Evolutionary conservation across 2,113 vertebrate genomes (phyloP).

Genomic region (Nothocercus nigrocapillus): DNA sequence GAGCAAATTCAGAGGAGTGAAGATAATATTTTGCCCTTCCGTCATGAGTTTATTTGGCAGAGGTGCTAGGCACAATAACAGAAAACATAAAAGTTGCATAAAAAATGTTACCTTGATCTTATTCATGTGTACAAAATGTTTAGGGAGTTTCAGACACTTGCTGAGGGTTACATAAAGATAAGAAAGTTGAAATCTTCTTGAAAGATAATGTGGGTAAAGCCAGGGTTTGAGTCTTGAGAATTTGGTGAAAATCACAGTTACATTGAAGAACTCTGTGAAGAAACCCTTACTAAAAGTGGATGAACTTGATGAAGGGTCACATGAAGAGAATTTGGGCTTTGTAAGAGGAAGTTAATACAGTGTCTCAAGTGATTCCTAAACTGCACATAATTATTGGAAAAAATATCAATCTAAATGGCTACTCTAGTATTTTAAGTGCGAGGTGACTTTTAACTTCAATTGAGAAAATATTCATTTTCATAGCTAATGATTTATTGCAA

Average conservation of each 20-base stretch:
- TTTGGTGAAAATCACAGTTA: slow-evolving; percentile 6
- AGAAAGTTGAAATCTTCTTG: slow-evolving; percentile 4
- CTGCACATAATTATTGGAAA: neutral
- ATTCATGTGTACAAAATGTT: slow-evolving; percentile 31
- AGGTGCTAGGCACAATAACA: slow-evolving; percentile 3
- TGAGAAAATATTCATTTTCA: neutral
- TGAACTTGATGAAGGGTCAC: neutral
- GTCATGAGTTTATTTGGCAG: neutral
- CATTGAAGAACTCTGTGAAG: neutral
- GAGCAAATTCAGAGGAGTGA: neutral
- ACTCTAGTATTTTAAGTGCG: neutral
- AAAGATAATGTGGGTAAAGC: neutral
- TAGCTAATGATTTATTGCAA: neutral
- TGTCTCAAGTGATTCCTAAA: neutral
- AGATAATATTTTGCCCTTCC: neutral
- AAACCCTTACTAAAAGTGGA: neutral
- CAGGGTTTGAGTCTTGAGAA: neutral
- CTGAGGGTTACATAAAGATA: neutral
- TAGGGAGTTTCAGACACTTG: slow-evolving; percentile 10
- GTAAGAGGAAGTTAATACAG: neutral
- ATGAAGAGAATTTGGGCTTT: neutral
- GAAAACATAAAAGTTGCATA: neutral
- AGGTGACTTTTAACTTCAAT: neutral
- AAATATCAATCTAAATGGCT: neutral
- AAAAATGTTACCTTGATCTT: slow-evolving; percentile 17